These are phyloP conservation scores for Brienomyrus brachyistius DNA, from an alignment of 2,113 vertebrate species.

Conservation along the genomic window DNA sequence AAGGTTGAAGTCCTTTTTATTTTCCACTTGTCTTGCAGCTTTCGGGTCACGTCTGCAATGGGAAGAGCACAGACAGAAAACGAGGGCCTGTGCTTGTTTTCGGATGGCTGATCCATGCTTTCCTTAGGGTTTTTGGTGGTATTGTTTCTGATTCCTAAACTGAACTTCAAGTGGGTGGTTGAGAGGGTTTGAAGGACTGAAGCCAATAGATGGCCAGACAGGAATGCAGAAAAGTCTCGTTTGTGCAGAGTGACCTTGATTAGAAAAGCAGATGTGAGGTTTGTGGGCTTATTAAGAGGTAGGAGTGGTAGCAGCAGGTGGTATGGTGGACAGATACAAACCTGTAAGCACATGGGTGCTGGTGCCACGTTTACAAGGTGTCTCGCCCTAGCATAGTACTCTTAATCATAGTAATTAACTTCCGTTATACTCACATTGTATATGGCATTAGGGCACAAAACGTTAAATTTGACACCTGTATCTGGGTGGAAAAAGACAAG, in stretches of 20 bases:
- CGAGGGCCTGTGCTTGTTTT: conserved; percentile 32
- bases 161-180: neutral
- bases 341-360: neutral
- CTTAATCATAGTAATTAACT: neutral
- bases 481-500: neutral
- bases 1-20: conserved; percentile 27
- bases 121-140: neutral
- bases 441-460: neutral
- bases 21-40: neutral
- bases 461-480: neutral
- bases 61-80: conserved; percentile 16
- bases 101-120: neutral
- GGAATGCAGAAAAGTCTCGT: neutral
- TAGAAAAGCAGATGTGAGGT: neutral
- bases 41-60: neutral
- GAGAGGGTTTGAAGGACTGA: neutral
- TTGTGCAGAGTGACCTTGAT: neutral
- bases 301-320: neutral
- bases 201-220: neutral
- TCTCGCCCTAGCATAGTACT: neutral
- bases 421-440: neutral
- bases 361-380: neutral
- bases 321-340: neutral
- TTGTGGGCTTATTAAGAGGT: neutral
- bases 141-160: neutral